Percentiles rank a stretch among this genome's conserved stretches.
Conservation (phyloP, 1,140 invertebrate species). For the Drosophila lowei region DNA sequence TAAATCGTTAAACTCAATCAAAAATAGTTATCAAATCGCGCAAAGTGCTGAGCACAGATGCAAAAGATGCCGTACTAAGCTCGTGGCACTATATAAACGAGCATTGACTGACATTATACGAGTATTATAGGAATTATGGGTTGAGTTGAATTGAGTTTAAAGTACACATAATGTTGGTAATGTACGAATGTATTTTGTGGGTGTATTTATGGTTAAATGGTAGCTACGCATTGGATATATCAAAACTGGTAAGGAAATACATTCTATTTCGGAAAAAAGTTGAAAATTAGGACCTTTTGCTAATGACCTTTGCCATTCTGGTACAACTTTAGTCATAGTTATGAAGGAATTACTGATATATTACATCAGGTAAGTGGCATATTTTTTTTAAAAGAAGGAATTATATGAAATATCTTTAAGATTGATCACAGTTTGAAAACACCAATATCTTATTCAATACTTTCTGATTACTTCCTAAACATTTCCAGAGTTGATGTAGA, state of each 20-base stretch:
- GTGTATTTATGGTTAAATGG: background rate
- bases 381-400: too few relatives aligned
- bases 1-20: conserved; percentile 33
- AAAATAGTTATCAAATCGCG: conserved; percentile 43
- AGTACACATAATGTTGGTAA: conserved; percentile 24
- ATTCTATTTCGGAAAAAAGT: background rate
- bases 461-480: too few relatives aligned
- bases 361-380: too few relatives aligned
- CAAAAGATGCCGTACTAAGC: conserved; percentile 23
- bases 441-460: too few relatives aligned
- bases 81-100: conserved; percentile 37
- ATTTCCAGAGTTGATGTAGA: too few relatives aligned
- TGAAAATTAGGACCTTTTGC: too few relatives aligned
- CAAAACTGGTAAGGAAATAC: background rate
- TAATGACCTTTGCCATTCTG: too few relatives aligned
- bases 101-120: conserved; percentile 23
- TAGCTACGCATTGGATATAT: background rate
- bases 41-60: conserved; percentile 52
- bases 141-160: conserved; percentile 8
- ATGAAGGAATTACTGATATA: too few relatives aligned
- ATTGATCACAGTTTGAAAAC: too few relatives aligned
- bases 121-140: background rate
- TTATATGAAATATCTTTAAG: too few relatives aligned
- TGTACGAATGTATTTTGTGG: conserved; percentile 7
- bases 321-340: too few relatives aligned